Base-by-base conservation (phyloP, 2,888 invertebrate species). In the Timandra comae region DNA sequence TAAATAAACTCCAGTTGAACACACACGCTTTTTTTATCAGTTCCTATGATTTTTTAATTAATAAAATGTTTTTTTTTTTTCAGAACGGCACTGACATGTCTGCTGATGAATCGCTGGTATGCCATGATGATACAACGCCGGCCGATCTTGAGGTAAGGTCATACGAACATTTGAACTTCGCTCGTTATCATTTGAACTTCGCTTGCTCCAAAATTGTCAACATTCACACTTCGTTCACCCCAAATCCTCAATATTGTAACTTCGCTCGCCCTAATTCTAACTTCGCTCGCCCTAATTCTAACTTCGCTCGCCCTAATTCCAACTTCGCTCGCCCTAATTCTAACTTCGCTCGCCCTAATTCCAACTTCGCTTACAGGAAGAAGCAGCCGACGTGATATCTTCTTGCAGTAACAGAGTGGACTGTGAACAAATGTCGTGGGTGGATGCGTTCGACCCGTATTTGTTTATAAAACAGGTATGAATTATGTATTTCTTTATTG, bases 381-480 rank as follows among this genome's bases (percentile, higher is more conserved):
- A 84, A 30, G 76, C 76, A 0, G 75, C 56, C 0, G 79, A 79
- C n/a, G 84, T 85, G 28, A 85, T 84, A 26, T 73, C 81, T 0
- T 81, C 81, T 0, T 81, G 82, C 63, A 73, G 73, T 33, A 69
- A 43, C 35, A 54, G 76, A 0, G 67, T 62, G 8, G 75, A 76
- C 32, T 74, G 80, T 31, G 82, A 82, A 25, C 86, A 86, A 53
- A 71, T 86, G 7, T 72, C 85, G 0, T 77, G 86, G 86, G 82
- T 84, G 84, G 94, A 95, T 48, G 89, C 93, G 0, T 96, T 96
- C 61, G 96, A 97, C 73, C 96, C 96, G 0, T 95, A 96, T 54
- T 86, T 93, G 36, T 97, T 98, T 71, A 97, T 98, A 43, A 95
- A 96, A 69, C 95, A 94, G 81, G 88, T 98, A 52, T 36, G 24